Evolutionary conservation across 2,888 invertebrate genomes (phyloP).

Genomic region (Drosophila bunnanda): DNA sequence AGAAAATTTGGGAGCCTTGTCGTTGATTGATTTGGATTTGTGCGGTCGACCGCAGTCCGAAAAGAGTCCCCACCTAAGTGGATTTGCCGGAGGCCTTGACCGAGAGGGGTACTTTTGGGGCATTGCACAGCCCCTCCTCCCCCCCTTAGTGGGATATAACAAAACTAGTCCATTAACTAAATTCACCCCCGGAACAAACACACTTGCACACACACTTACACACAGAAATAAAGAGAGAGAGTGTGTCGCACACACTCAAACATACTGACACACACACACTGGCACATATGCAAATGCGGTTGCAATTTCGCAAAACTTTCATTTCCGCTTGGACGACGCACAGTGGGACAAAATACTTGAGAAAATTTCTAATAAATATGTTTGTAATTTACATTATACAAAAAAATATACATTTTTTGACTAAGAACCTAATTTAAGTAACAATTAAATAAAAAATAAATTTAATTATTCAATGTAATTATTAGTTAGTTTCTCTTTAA

Average conservation of each 20-base stretch:
- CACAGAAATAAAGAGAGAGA: neutral
- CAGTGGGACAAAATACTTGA: slow-evolving; percentile 4
- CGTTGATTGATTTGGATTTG: slow-evolving; percentile 54
- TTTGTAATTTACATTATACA: neutral
- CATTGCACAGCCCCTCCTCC: neutral
- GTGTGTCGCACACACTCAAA: slow-evolving; percentile 2
- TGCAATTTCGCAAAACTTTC: slow-evolving; percentile 67
- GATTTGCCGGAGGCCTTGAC: slow-evolving; percentile 40
- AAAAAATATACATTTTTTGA: neutral
- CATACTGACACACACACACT: slow-evolving; percentile 1
- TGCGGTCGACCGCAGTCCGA: slow-evolving; percentile 39
- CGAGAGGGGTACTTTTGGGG: slow-evolving; percentile 1
- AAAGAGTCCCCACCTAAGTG: slow-evolving; percentile 42
- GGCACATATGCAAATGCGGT: slow-evolving; percentile 43
- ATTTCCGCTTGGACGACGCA: slow-evolving; percentile 62
- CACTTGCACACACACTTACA: slow-evolving; percentile 2
- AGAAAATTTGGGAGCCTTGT: slow-evolving; percentile 24
- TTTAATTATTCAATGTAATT: neutral
- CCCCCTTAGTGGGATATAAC: slow-evolving; percentile 37
- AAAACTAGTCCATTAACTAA: slow-evolving; percentile 72
- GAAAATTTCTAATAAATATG: neutral
- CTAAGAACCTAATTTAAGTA: no score
- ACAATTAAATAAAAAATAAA: neutral
- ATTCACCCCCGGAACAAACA: slow-evolving; percentile 40
- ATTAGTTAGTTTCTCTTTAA: no score